Evolutionary conservation across 2,888 invertebrate genomes (phyloP).

Genomic region (Rotaria magnacalcarata): DNA sequence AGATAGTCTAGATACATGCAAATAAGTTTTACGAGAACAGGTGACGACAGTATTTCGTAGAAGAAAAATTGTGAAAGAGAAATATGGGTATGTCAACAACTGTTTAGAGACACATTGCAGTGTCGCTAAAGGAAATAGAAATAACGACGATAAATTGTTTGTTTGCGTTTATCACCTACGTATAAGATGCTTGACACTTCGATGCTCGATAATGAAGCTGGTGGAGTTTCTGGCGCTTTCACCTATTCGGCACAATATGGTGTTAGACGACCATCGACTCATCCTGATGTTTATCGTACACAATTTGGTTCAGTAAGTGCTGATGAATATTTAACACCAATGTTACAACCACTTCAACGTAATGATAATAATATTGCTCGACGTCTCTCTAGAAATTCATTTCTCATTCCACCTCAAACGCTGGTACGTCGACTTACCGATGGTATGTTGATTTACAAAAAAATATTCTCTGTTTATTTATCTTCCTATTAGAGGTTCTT

Average conservation of each 20-base stretch:
- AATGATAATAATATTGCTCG: background rate
- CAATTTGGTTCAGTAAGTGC: conserved; percentile 25
- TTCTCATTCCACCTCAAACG: conserved; percentile 19
- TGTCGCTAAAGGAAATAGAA: background rate
- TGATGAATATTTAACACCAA: conserved; percentile 17
- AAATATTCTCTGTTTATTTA: background rate
- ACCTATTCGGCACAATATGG: background rate
- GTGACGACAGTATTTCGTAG: background rate
- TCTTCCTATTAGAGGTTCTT: background rate
- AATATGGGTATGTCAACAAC: background rate
- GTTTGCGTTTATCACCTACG: background rate
- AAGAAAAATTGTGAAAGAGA: background rate
- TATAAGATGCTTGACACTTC: background rate
- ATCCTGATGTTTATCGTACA: background rate
- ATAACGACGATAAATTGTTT: background rate
- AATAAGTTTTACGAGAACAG: background rate
- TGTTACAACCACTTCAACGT: background rate
- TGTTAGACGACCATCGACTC: background rate
- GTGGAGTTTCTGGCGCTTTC: background rate
- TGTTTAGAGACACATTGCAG: background rate
- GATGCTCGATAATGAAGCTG: background rate
- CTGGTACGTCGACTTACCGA: background rate
- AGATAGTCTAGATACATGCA: background rate
- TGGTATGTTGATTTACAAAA: background rate
- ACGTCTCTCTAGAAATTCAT: conserved; percentile 17